These are phyloP conservation scores for Nyctibius bracteatus DNA, from an alignment of 2,113 vertebrate species.

Conservation along the genomic window DNA sequence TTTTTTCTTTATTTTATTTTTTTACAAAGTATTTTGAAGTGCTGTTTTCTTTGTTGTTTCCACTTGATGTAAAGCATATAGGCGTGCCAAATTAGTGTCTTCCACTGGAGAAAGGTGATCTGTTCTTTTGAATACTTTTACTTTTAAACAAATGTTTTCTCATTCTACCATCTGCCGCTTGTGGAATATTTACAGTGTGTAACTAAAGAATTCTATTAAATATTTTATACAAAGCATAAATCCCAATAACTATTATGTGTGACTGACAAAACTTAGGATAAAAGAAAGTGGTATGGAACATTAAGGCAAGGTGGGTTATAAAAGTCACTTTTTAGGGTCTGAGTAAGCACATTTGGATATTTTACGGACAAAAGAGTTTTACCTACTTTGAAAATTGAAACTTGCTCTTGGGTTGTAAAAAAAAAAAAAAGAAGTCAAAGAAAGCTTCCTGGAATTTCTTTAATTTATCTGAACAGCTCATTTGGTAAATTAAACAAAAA, in stretches of 20 bases:
- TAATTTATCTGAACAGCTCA: background rate
- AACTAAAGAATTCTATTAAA: background rate
- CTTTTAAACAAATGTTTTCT: slow-evolving; percentile 16
- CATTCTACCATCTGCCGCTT: background rate
- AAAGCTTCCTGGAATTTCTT: background rate
- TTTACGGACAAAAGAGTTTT: background rate
- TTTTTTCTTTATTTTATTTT: background rate
- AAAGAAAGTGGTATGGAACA: background rate
- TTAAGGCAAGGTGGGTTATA: background rate
- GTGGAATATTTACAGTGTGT: background rate
- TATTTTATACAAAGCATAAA: background rate
- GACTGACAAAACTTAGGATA: background rate
- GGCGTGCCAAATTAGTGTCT: background rate
- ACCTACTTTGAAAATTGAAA: background rate
- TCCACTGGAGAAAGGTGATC: background rate
- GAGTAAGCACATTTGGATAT: background rate
- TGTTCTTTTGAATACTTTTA: background rate
- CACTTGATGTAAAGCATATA: background rate
- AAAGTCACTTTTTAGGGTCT: background rate
- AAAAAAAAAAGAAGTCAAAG: background rate
- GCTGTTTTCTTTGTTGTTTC: background rate
- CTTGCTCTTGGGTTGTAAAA: background rate
- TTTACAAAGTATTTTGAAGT: background rate
- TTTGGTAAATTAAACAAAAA: background rate
- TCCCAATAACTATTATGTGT: background rate